Evolutionary conservation across 1,140 invertebrate genomes (phyloP), one percentile per base, ranked within the genome.

Genomic region (Calliopsis andreniformis): DNA sequence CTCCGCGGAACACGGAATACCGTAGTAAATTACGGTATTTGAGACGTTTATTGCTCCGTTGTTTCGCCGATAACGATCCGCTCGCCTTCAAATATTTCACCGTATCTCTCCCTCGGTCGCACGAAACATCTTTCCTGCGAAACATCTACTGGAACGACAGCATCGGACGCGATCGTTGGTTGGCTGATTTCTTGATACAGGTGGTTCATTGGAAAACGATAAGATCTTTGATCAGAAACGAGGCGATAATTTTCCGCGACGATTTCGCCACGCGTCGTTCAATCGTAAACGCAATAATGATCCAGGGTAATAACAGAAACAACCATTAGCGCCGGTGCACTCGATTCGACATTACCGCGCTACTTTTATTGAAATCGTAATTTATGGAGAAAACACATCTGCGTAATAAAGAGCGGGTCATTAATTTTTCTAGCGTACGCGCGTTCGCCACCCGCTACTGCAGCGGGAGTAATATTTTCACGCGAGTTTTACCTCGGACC

Each of bases 331-430:
- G 61, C 10, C 18, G 6, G 45, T 32, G n/a, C 51, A 23, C 49
- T 47, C 35, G 69, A 51, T 49, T 53, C 45, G 63, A 51, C 49
- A 23, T 42, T 3, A 30, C 18, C 63, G 56, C 32, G 62, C 55
- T 51, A 64, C 49, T 78, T 72, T 67, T 77, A 76, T 53, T 66
- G 80, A 64, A 71, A 67, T 59, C 59, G 69, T 80, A 80, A 82
- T 84, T 85, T 79, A 85, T 75, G 79, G 72, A 75, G 72, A 53
- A 78, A 82, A 84, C 68, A 72, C 69, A 79, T 78, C 72, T 66
- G 75, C 49, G 69, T 71, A 84, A 77, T 84, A 84, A 81, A 79
- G 79, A 78, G 63, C 68, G 51, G 59, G 68, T 83, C 81, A 69
- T 83, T 83, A 82, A 75, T 83, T 67, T 58, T 66, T 70, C 23